Evolutionary conservation across 2,888 invertebrate species (phyloP), one percentile per base, ranked within the genome.

Genomic region (Mechanitis mazaeus): DNA sequence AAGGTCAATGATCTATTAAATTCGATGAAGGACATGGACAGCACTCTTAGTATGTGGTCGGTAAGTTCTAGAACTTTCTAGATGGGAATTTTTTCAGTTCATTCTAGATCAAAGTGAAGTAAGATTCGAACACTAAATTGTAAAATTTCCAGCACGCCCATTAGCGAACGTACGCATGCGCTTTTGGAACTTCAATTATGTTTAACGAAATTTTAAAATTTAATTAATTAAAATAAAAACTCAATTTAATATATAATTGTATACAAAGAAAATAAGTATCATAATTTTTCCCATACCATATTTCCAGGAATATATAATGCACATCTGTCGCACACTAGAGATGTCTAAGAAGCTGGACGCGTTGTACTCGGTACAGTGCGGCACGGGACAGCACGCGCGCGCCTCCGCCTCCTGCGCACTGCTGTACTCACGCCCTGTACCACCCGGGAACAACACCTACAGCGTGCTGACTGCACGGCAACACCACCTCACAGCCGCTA

Each of bases 381-480:
- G 93, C 58, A 92, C 94, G 77, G 92, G 92, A 46, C 95, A 96
- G 80, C 93, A 93, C 65, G 92, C 95, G 46, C 91, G 96, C 59
- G 95, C 95, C 0, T 93, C 95, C 4, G 95, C 95, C 88, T 95
- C 95, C 0, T 95, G 95, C 76, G 94, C 95, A 57, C 91, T 93
- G 64, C 93, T 95, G 76, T 96, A 95, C 81, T 88, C 92, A n/a
- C 90, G 92, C 59, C 91, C 79, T 3, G 64, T 69, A 55, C 67
- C 72, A 54, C 64, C 68, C 56, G 53, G 65, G 7, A 60, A 67
- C 59, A 46, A 62, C 55, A 60, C 60, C 64, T 91, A 91, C 6
- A 83, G 83, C 89, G 91, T 78, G 79, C 86, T n/a, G 83, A 90
- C 69, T 84, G 90, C 78, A 76, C 93, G 69, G 70, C 85, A 89